These are phyloP conservation scores for Micoletzkya japonica DNA, from an alignment of 2,888 invertebrate genomes.

Conservation along the genomic window DNA sequence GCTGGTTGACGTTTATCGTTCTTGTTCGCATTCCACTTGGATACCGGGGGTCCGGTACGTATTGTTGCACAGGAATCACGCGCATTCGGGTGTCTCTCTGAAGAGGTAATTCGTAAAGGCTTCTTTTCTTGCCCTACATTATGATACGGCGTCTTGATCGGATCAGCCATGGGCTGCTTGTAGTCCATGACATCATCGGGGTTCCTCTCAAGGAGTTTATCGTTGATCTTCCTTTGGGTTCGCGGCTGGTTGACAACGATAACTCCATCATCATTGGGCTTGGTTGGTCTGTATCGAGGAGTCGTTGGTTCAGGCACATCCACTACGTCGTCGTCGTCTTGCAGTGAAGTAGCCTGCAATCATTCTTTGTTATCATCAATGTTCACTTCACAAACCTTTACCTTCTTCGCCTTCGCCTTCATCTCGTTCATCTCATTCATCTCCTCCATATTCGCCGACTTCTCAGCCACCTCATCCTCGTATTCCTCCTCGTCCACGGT, in stretches of 20 bases:
- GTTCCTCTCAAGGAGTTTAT: no score
- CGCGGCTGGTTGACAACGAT: neutral
- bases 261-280: no score
- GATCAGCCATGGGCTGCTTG: no score
- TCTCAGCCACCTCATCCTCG: neutral
- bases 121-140: no score
- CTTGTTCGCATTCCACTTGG: conserved; percentile 3
- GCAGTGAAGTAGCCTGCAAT: conserved; percentile 1
- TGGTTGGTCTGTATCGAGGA: no score
- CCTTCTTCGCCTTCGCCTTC: neutral
- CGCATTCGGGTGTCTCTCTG: conserved; percentile 8
- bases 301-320: conserved; percentile 23
- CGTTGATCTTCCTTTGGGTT: no score
- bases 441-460: conserved; percentile 8
- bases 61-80: conserved; percentile 8
- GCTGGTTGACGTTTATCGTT: conserved; percentile 1
- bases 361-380: neutral
- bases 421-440: neutral
- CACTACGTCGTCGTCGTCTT: conserved; percentile 24
- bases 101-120: neutral
- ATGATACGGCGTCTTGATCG: no score
- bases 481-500: conserved; percentile 7
- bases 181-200: no score
- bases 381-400: neutral
- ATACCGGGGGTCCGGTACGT: conserved; percentile 10